Conservation (phyloP, 2,113 vertebrate genomes). For the Etheostoma cragini region DNA sequence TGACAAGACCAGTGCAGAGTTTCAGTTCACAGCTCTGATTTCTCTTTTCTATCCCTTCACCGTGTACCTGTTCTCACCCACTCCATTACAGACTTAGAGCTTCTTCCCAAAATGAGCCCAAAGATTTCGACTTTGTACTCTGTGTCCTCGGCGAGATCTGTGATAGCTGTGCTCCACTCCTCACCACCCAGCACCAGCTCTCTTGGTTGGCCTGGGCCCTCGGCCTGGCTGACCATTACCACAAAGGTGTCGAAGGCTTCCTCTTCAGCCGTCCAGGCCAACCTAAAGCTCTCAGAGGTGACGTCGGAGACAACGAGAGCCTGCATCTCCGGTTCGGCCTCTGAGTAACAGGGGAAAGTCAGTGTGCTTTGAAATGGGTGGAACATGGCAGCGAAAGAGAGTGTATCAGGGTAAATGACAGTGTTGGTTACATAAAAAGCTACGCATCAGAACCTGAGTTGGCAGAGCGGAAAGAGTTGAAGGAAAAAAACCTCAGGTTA, state of each 20-base stretch:
- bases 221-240: constrained; percentile 88
- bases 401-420: constrained; percentile 11
- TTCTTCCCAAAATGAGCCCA: constrained; percentile 88
- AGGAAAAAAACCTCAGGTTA: constrained; percentile 4
- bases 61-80: constrained; percentile 93
- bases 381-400: constrained; percentile 29
- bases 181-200: constrained; percentile 87
- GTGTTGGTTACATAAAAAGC: constrained; percentile 11
- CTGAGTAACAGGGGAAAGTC: constrained; percentile 82
- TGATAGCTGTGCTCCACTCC: constrained; percentile 85
- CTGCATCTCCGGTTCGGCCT: constrained; percentile 92
- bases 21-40: constrained; percentile 1
- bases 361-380: constrained; percentile 62
- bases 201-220: constrained; percentile 82
- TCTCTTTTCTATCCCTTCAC: neutral
- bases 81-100: constrained; percentile 87
- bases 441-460: neutral
- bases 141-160: constrained; percentile 89
- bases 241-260: constrained; percentile 93
- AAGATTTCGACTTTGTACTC: constrained; percentile 91
- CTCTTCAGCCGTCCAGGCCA: constrained; percentile 93
- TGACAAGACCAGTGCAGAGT: constrained; percentile 36
- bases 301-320: constrained; percentile 89
- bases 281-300: constrained; percentile 87
- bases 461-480: constrained; percentile 15